A percentile compares a stretch with the other conserved stretches of the same genome.
Evolutionary conservation across 2,113 vertebrate species (phyloP).

Genomic region (Cnemophilus loriae): DNA sequence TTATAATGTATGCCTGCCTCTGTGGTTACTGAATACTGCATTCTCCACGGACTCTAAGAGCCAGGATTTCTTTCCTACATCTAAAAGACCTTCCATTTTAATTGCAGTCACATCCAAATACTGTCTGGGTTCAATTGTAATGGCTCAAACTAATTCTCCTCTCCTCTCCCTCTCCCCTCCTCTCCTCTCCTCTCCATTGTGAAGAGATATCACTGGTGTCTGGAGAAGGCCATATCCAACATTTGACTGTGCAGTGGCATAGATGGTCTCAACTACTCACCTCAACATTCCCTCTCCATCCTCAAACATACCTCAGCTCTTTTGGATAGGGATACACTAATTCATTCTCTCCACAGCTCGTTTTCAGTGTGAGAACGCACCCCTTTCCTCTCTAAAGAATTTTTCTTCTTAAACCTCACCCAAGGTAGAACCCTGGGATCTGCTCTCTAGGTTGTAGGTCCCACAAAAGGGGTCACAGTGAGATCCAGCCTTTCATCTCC

Average conservation of each 20-base stretch:
- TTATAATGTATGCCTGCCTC: constrained; percentile 60
- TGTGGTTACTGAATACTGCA: neutral
- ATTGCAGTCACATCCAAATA: constrained; percentile 1
- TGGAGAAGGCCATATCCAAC: neutral
- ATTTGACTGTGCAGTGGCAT: neutral
- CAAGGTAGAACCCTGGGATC: neutral
- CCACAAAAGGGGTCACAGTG: neutral
- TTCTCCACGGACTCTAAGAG: constrained; percentile 30
- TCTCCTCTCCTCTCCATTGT: neutral
- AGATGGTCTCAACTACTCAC: neutral
- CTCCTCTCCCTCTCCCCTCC: neutral
- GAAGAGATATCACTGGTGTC: neutral
- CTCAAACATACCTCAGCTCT: neutral
- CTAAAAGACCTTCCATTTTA: constrained; percentile 2
- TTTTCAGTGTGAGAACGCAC: neutral
- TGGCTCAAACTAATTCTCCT: neutral
- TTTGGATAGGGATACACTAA: neutral
- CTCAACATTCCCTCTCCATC: neutral
- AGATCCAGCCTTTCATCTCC: neutral
- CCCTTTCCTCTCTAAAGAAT: neutral
- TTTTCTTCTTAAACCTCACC: neutral
- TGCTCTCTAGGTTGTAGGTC: neutral
- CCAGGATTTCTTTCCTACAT: constrained; percentile 1
- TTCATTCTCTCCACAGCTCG: neutral
- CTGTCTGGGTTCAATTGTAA: neutral